phyloP scores from a whole-genome alignment of 2,888 invertebrate species.

The Pardosa pseudoannulata region DNA sequence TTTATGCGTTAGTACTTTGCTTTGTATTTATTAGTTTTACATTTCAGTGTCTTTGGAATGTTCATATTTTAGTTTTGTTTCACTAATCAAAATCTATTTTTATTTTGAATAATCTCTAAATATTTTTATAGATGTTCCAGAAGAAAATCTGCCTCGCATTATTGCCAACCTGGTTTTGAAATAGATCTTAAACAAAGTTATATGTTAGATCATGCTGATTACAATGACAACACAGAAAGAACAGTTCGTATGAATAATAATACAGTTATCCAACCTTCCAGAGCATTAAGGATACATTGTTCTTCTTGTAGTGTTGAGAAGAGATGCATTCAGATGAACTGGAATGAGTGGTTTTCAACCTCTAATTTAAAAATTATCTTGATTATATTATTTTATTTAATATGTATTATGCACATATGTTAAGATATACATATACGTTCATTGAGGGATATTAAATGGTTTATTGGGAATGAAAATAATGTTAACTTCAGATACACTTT shows the following conservation, averaged over 20 bases:
- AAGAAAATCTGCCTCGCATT: slow-evolving; percentile 57
- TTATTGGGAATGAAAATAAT: no score
- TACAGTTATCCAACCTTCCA: slow-evolving; percentile 68
- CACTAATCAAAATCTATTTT: neutral
- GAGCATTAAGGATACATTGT: slow-evolving; percentile 31
- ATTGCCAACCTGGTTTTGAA: slow-evolving; percentile 71
- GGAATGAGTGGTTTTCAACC: slow-evolving; percentile 1
- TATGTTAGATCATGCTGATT: slow-evolving; percentile 71
- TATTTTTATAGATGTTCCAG: slow-evolving; percentile 24
- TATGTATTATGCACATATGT: no score
- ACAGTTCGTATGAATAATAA: slow-evolving; percentile 71
- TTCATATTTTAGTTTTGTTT: no score
- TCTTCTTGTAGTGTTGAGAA: neutral
- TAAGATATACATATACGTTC: no score
- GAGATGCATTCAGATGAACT: neutral
- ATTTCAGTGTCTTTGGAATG: no score
- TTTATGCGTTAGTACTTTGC: no score
- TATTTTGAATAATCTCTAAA: no score
- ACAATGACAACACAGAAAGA: slow-evolving; percentile 68
- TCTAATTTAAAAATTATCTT: no score
- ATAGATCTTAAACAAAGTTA: slow-evolving; percentile 67
- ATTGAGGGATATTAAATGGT: no score
- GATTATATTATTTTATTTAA: no score
- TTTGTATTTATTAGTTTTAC: no score
- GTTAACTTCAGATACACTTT: no score